phyloP scores from a whole-genome alignment of 2,888 invertebrate genomes.

The Pammene aurita region DNA sequence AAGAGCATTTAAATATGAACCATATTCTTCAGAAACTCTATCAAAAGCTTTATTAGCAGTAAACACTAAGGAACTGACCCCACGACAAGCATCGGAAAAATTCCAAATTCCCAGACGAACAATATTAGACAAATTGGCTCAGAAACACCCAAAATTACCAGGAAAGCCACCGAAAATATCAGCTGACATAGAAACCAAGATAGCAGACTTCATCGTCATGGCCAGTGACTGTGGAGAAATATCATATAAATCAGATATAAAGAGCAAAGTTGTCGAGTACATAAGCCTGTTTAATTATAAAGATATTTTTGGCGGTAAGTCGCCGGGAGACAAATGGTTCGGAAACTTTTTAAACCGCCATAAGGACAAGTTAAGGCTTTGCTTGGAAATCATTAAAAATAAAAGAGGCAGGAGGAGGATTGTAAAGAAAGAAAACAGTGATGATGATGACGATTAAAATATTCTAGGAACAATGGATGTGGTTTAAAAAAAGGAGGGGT shows the following conservation, averaged over 20 bases:
- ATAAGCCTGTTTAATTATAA: not conserved
- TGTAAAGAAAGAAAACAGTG: no score
- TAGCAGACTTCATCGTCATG: not conserved
- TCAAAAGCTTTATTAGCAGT: slow-evolving; percentile 8
- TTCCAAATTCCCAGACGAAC: slow-evolving; percentile 15
- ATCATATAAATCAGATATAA: not conserved
- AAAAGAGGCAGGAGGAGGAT: not conserved
- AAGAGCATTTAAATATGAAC: not conserved
- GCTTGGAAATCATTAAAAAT: not conserved
- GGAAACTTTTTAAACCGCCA: not conserved
- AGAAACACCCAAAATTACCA: not conserved
- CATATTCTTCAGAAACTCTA: slow-evolving; percentile 12
- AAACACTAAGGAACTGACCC: not conserved
- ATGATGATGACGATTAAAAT: no score
- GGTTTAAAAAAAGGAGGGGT: no score
- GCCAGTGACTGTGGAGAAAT: not conserved
- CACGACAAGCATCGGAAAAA: not conserved
- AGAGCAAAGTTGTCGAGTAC: slow-evolving; percentile 6
- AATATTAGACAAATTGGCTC: slow-evolving; percentile 3
- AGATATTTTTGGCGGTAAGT: slow-evolving; percentile 1
- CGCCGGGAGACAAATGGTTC: not conserved
- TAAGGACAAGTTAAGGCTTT: not conserved
- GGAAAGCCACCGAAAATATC: slow-evolving; percentile 1
- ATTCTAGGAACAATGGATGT: no score
- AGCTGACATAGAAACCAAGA: not conserved